phyloP scores from a whole-genome alignment of 1,140 invertebrate genomes.

The Procambarus virginalis region DNA sequence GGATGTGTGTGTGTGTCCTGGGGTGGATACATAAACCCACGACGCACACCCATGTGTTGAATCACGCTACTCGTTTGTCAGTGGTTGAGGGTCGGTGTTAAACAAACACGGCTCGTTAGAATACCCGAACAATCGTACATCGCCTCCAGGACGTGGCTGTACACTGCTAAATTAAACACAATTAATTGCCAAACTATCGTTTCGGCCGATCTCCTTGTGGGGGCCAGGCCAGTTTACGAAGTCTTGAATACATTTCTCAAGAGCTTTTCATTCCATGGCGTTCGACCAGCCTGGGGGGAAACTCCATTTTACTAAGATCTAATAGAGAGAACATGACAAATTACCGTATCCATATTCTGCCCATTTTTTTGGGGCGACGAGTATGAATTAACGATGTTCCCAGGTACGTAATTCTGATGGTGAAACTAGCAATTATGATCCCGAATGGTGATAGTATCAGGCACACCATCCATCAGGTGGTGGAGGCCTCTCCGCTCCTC shows the following conservation, averaged over 20 bases:
- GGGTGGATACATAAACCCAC: no score
- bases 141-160: not conserved
- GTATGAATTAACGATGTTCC: conserved; percentile 25
- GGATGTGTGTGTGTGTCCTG: no score
- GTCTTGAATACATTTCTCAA: not conserved
- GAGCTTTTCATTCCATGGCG: no score
- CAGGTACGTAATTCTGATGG: conserved; percentile 30
- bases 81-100: not conserved
- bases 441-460: conserved; percentile 18
- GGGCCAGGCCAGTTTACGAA: not conserved
- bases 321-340: not conserved
- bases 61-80: not conserved
- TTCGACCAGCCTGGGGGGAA: not conserved
- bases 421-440: conserved; percentile 45
- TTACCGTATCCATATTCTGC: not conserved
- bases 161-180: not conserved
- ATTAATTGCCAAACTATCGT: not conserved
- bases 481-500: not conserved
- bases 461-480: conserved; percentile 17
- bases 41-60: not conserved
- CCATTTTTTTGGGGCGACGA: not conserved
- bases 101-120: not conserved
- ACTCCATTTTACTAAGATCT: not conserved
- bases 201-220: not conserved
- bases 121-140: not conserved